A percentile compares a stretch with the other conserved stretches of the same genome.
These are phyloP conservation scores for Scotopteryx bipunctaria DNA, from an alignment of 2,888 invertebrate genomes.

Conservation along the genomic window DNA sequence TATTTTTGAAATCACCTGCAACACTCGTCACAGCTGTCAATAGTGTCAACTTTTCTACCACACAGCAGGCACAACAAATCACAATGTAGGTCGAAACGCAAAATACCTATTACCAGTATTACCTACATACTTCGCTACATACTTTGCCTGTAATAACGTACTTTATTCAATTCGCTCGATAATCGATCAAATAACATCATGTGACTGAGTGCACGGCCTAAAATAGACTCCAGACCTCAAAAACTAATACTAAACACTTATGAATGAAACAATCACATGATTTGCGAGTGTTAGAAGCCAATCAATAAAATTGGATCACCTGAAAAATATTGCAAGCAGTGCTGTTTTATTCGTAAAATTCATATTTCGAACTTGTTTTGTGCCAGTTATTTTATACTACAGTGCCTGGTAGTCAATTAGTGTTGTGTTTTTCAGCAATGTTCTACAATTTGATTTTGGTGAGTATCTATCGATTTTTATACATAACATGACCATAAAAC, in stretches of 20 bases:
- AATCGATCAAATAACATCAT: constrained; percentile 53
- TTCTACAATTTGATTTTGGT: neutral
- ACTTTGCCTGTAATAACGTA: neutral
- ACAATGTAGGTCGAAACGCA: neutral
- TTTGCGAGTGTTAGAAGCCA: constrained; percentile 9
- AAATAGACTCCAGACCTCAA: constrained; percentile 35
- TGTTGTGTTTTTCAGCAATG: neutral
- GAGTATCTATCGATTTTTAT: neutral
- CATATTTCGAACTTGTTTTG: constrained; percentile 7
- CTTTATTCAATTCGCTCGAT: constrained; percentile 50
- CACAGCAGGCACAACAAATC: neutral
- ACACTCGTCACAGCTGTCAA: neutral
- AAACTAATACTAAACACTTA: neutral
- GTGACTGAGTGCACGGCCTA: constrained; percentile 51
- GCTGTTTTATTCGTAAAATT: constrained; percentile 8
- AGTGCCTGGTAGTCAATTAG: neutral
- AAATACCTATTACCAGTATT: constrained; percentile 16
- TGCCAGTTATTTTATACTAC: constrained; percentile 1
- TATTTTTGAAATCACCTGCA: neutral
- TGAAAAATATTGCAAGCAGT: neutral
- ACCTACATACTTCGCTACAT: constrained; percentile 2
- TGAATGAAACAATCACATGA: neutral
- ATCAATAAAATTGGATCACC: constrained; percentile 16
- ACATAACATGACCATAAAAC: neutral
- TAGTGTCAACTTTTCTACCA: neutral